A percentile compares a stretch with the other conserved stretches of the same genome.
These are phyloP conservation scores for Actenoides lindsayi DNA, from an alignment of 2,113 vertebrate species.

Conservation along the genomic window DNA sequence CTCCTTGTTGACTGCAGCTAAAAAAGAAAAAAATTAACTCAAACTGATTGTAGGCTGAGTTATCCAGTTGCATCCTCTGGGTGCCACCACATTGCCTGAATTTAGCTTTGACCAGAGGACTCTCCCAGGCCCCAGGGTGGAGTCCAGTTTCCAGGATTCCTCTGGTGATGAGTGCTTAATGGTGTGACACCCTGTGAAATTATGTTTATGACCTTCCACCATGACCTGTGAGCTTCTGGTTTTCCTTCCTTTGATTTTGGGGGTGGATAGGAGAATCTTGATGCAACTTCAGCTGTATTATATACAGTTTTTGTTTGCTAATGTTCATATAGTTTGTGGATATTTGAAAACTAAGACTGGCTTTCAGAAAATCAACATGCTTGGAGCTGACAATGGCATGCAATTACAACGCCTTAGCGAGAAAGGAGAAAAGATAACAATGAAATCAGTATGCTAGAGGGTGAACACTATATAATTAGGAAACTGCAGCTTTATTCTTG, in stretches of 20 bases:
- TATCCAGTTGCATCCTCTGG: neutral
- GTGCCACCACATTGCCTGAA: neutral
- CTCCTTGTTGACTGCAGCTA: neutral
- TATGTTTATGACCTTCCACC: neutral
- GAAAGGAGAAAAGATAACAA: neutral
- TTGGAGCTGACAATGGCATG: neutral
- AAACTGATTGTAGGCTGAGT: neutral
- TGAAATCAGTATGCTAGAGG: neutral
- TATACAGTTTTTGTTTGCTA: neutral
- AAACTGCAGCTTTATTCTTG: slow-evolving; percentile 20
- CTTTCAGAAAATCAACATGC: neutral
- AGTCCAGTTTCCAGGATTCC: neutral
- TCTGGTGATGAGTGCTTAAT: neutral
- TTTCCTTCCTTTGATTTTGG: neutral
- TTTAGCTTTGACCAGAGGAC: neutral
- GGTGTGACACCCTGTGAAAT: accelerated
- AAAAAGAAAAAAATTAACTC: neutral
- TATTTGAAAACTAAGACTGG: neutral
- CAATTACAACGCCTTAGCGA: neutral
- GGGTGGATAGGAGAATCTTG: neutral
- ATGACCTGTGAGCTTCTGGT: neutral
- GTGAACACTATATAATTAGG: neutral
- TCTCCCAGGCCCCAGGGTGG: neutral
- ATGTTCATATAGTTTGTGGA: neutral
- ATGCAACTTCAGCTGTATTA: neutral